Percentiles rank a stretch among this genome's conserved stretches.
Conservation (phyloP, 2,888 invertebrate genomes). For the Acrobasis suavella region DNA sequence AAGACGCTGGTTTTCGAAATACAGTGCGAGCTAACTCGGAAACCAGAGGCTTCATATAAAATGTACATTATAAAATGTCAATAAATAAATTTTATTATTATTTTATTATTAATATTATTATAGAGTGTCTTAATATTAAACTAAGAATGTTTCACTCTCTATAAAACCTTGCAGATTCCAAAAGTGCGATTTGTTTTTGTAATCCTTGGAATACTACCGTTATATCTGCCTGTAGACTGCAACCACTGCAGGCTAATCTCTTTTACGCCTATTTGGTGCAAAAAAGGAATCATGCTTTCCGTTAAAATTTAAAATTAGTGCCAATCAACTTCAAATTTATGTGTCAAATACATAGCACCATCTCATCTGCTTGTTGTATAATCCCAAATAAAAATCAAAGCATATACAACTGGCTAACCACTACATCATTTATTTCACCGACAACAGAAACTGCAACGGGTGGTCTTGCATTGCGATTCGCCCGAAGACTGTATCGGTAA, state of each 20-base stretch:
- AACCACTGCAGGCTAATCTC: neutral
- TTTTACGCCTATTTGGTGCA: too few relatives aligned
- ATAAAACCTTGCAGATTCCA: neutral
- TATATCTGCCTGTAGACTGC: neutral
- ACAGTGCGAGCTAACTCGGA: too few relatives aligned
- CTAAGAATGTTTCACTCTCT: too few relatives aligned
- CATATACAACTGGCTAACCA: conserved; percentile 29
- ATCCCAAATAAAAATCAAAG: conserved; percentile 12
- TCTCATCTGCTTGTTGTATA: conserved; percentile 1
- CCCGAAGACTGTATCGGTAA: conserved; percentile 52
- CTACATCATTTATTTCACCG: conserved; percentile 44
- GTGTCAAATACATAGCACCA: neutral
- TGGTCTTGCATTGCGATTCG: conserved; percentile 58
- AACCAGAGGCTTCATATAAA: too few relatives aligned
- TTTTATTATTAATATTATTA: too few relatives aligned
- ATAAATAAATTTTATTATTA: too few relatives aligned
- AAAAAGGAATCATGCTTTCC: too few relatives aligned
- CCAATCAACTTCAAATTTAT: neutral
- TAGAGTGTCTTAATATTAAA: too few relatives aligned
- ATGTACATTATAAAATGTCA: too few relatives aligned
- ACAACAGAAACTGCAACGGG: conserved; percentile 55
- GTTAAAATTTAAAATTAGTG: too few relatives aligned
- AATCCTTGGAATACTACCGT: neutral
- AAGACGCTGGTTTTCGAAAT: too few relatives aligned
- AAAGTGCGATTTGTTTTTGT: neutral